Percentiles rank a stretch among this genome's conserved stretches.
phyloP scores from a whole-genome alignment of 2,797 vertebrate species.

The Manis crassicaudata region DNA sequence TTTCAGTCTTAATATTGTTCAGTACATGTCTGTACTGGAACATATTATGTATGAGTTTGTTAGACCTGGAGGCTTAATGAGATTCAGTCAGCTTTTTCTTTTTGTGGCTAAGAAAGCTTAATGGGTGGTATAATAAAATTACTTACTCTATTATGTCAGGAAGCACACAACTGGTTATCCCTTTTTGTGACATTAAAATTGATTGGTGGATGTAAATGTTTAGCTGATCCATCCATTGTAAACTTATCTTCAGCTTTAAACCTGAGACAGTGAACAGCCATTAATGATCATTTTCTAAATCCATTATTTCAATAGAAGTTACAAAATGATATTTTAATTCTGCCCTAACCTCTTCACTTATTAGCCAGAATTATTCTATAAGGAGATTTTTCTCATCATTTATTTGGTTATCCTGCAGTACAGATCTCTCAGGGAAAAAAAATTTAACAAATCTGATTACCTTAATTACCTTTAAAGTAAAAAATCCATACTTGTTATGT shows the following conservation, averaged over 20 bases:
- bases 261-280: not conserved
- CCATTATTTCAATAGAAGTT: not conserved
- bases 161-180: not conserved
- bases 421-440: not conserved
- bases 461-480: slow-evolving; percentile 12
- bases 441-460: slow-evolving; percentile 10
- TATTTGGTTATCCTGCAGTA: not conserved
- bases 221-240: not conserved
- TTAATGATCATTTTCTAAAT: not conserved
- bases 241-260: not conserved
- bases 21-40: not conserved
- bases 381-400: not conserved
- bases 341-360: not conserved
- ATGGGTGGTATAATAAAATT: not conserved
- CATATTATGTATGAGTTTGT: not conserved
- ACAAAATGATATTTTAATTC: not conserved
- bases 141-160: not conserved
- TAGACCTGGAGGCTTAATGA: not conserved
- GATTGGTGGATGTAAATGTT: not conserved
- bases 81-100: not conserved
- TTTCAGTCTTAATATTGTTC: slow-evolving; percentile 13
- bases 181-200: slow-evolving; percentile 6
- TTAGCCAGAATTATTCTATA: not conserved
- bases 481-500: not conserved
- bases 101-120: not conserved